These are phyloP conservation scores for Acridotheres tristis DNA, from an alignment of 2,797 vertebrate genomes.

Conservation along the genomic window DNA sequence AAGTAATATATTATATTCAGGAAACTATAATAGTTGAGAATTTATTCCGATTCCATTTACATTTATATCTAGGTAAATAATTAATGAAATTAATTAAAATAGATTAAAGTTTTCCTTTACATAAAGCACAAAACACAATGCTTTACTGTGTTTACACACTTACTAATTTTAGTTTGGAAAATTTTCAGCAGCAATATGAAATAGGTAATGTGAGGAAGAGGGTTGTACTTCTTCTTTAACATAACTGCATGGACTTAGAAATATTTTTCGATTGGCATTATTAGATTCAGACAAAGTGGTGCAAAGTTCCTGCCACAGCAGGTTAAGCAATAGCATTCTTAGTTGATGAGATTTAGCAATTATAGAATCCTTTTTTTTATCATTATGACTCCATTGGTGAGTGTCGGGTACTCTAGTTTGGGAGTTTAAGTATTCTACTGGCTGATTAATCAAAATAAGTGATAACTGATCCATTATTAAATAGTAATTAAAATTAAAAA, in stretches of 20 bases:
- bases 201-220: not conserved
- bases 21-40: not conserved
- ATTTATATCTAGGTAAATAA: not conserved
- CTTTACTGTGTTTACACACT: not conserved
- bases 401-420: accelerated
- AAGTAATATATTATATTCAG: not conserved
- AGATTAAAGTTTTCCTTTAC: not conserved
- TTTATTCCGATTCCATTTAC: not conserved
- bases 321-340: not conserved
- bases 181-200: not conserved
- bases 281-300: not conserved
- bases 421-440: not conserved
- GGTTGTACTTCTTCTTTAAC: not conserved
- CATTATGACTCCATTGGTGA: not conserved
- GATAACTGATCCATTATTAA: not conserved
- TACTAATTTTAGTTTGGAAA: not conserved
- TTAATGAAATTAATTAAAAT: not conserved
- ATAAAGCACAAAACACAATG: not conserved
- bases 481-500: not conserved
- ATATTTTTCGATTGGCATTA: not conserved
- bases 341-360: not conserved
- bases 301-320: not conserved
- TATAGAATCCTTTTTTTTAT: not conserved
- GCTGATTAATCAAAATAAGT: not conserved
- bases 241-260: not conserved